Conservation (phyloP, 2,113 vertebrate species). For the Herpetotheres cachinnans region DNA sequence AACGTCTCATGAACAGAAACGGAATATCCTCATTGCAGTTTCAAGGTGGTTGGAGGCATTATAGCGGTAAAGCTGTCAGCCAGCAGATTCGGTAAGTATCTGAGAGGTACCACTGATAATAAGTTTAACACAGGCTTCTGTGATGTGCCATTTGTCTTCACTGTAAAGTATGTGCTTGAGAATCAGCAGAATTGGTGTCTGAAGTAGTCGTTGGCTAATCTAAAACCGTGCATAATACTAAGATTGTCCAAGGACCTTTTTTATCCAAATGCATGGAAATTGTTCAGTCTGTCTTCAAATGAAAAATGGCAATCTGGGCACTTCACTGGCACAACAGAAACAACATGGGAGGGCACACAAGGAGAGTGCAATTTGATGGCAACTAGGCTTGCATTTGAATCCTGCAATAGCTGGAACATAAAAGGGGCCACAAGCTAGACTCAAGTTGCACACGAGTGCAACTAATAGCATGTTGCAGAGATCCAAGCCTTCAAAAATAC, state of each 20-base stretch:
- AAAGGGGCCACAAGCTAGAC: not conserved
- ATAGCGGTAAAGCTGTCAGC: conserved; percentile 3
- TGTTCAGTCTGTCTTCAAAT: not conserved
- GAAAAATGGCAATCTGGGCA: not conserved
- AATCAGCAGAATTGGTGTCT: not conserved
- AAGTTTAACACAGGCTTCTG: not conserved
- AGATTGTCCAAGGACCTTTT: not conserved
- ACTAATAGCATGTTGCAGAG: not conserved
- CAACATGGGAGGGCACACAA: not conserved
- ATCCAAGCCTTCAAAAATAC: not conserved
- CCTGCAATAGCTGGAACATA: not conserved
- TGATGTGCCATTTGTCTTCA: not conserved
- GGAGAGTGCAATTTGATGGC: not conserved
- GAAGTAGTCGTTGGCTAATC: not conserved
- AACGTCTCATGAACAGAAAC: not conserved
- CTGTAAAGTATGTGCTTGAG: not conserved
- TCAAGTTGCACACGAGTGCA: not conserved
- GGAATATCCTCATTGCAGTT: not conserved
- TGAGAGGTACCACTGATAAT: not conserved
- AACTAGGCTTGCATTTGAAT: not conserved
- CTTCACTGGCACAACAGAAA: not conserved
- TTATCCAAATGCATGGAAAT: not conserved
- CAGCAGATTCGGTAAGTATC: not conserved
- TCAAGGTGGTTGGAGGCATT: conserved; percentile 21
- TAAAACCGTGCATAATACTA: not conserved